Conservation (phyloP, 1,140 invertebrate genomes). For the Drosophila equinoxialis region DNA sequence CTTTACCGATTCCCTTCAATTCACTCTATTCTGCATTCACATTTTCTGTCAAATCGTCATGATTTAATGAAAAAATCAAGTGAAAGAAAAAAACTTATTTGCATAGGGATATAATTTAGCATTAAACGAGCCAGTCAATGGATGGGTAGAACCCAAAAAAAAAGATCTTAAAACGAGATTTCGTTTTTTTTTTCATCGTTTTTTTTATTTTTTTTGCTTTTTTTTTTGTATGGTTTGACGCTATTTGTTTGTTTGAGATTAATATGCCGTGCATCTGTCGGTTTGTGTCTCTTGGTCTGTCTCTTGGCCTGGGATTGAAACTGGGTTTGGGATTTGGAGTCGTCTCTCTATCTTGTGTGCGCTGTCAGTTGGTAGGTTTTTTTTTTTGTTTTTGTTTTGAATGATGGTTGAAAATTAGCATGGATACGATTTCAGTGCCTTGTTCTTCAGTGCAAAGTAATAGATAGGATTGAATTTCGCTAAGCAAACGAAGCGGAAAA, state of each 20-base stretch:
- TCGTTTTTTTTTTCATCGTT: slow-evolving; percentile 51
- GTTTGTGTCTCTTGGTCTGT: slow-evolving; percentile 36
- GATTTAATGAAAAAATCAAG: slow-evolving; percentile 80
- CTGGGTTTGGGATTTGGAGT: slow-evolving; percentile 24
- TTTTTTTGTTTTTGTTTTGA: slow-evolving; percentile 55
- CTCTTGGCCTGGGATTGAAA: slow-evolving; percentile 19
- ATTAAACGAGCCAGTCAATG: slow-evolving; percentile 63
- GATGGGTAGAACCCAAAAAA: slow-evolving; percentile 23
- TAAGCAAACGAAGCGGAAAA: slow-evolving; percentile 41
- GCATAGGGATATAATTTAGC: slow-evolving; percentile 80
- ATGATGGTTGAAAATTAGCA: slow-evolving; percentile 72
- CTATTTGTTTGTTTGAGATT: slow-evolving; percentile 81
- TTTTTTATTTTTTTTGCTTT: slow-evolving; percentile 22
- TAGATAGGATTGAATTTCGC: slow-evolving; percentile 56
- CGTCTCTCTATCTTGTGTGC: slow-evolving; percentile 26
- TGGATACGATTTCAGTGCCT: slow-evolving; percentile 78
- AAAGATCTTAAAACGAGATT: slow-evolving; percentile 67
- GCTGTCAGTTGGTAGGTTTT: slow-evolving; percentile 60
- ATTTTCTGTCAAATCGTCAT: slow-evolving; percentile 77
- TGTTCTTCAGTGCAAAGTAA: slow-evolving; percentile 10
- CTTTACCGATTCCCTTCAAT: slow-evolving; percentile 17
- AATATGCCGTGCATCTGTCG: slow-evolving; percentile 80
- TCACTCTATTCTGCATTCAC: slow-evolving; percentile 18
- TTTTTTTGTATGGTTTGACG: slow-evolving; percentile 51
- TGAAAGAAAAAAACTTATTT: slow-evolving; percentile 74